Evolutionary conservation across 2,113 vertebrate species (phyloP).

Genomic region (Rhinolophus sinicus): DNA sequence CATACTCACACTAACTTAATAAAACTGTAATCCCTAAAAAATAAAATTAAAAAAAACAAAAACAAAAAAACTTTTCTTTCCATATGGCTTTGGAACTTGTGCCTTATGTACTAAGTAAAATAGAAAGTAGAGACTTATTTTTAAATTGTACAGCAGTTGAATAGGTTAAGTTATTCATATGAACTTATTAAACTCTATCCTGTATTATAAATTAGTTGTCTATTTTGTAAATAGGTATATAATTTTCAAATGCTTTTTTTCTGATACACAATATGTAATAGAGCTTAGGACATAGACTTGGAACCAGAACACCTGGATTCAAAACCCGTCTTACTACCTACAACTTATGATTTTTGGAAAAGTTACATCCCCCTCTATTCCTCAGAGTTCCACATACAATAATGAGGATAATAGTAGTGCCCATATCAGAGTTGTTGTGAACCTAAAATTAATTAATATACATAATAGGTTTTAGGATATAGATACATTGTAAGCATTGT

Average conservation of each 20-base stretch:
- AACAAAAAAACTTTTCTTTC: not conserved
- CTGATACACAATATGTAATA: not conserved
- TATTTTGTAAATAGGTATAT: not conserved
- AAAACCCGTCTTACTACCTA: not conserved
- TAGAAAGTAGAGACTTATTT: not conserved
- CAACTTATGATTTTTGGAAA: not conserved
- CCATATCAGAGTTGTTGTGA: not conserved
- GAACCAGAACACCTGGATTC: not conserved
- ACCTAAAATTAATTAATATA: not conserved
- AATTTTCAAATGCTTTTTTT: not conserved
- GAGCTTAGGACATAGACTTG: not conserved
- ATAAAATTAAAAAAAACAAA: no score
- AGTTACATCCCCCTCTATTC: not conserved
- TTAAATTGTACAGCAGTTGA: not conserved
- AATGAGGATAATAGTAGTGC: not conserved
- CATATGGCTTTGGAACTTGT: not conserved
- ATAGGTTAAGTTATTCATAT: not conserved
- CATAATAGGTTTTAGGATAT: not conserved
- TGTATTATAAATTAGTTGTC: not conserved
- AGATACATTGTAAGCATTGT: not conserved
- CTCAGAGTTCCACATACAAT: not conserved
- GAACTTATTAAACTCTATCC: not conserved
- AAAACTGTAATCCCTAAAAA: not conserved
- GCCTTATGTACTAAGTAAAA: not conserved
- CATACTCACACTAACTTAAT: not conserved